Evolutionary conservation across 1,140 invertebrate genomes (phyloP).

Genomic region (Drosophila ironensis): DNA sequence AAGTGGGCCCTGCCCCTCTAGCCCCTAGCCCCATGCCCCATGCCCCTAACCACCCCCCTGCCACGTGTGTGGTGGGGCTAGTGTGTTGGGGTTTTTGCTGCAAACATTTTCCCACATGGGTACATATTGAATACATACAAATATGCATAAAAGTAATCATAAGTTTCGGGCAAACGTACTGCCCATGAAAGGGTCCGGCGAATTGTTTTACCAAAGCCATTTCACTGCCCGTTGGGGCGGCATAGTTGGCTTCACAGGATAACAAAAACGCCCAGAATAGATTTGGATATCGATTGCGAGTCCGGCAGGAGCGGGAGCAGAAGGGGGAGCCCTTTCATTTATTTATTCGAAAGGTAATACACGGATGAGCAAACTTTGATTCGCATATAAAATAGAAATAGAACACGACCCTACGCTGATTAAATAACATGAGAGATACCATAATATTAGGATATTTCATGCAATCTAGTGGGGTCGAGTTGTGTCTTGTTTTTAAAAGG

Average conservation of each 20-base stretch:
- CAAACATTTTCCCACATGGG: neutral
- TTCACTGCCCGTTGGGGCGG: constrained; percentile 3
- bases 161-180: constrained; percentile 6
- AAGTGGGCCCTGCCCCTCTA: constrained; percentile 25
- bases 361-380: constrained; percentile 20
- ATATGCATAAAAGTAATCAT: constrained; percentile 57
- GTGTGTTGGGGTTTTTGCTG: neutral
- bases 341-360: constrained; percentile 25
- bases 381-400: constrained; percentile 18
- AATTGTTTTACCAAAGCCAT: constrained; percentile 20
- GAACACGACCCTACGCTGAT: neutral
- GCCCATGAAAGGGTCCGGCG: constrained; percentile 25
- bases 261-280: constrained; percentile 22
- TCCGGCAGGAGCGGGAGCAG: neutral
- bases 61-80: constrained; percentile 9
- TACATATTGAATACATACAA: constrained; percentile 18
- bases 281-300: constrained; percentile 33
- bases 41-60: neutral
- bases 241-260: constrained; percentile 36
- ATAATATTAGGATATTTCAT: too few species aligned
- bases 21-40: too few species aligned
- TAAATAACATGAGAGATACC: neutral
- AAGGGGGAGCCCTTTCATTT: neutral
- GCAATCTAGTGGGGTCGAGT: too few species aligned
- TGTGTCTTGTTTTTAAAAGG: too few species aligned